Base-by-base conservation (phyloP, 1,140 invertebrate genomes). In the Brachionus sp. region DNA sequence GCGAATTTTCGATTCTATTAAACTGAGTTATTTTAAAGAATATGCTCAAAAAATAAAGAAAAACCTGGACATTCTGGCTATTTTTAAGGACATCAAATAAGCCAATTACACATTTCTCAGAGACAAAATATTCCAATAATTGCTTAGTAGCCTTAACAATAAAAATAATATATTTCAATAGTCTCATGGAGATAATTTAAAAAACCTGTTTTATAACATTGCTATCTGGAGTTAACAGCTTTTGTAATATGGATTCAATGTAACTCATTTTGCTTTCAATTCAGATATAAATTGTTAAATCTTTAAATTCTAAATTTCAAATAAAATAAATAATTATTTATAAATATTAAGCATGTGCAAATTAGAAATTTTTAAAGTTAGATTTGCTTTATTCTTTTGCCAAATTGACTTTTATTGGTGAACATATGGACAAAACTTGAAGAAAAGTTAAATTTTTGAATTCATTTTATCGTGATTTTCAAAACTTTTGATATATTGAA, bases 201-300 rank as follows among this genome's bases (percentile, higher is more conserved):
- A 57, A n/a, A 39, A 80, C 77, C 42, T 80, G 77, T 80, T 80
- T 80, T 12, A 80, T 80, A 12, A 80, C 12, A 25, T 62, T 44
- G n/a, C 77, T 80, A 16, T 80, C 77, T 5, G 77, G 77, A 7
- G 77, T 80, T 25, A 80, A 44, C 12, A 80, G 77, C 16, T 80
- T 80, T 80, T 80, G 50, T 25, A 80, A 66, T 62, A 80, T 62
- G 0, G 77, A 80, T 44, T 80, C 77, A 80, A 80, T 66, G 12
- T 80, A 80, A 42, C 50, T 80, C 77, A 80, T 80, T 39, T 37
- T 70, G 12, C 7, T 39, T 42, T 70, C 16, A 19, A 53, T 1
- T 29, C 37, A n/a, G 16, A 77, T 50, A 50, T 53, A 5, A 33
- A 7, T 6, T 37, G 39, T 16, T 42, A 44, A 77, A 37, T 70